These are phyloP conservation scores for Mus spretus DNA, from an alignment of 2,797 vertebrate species.

Conservation along the genomic window DNA sequence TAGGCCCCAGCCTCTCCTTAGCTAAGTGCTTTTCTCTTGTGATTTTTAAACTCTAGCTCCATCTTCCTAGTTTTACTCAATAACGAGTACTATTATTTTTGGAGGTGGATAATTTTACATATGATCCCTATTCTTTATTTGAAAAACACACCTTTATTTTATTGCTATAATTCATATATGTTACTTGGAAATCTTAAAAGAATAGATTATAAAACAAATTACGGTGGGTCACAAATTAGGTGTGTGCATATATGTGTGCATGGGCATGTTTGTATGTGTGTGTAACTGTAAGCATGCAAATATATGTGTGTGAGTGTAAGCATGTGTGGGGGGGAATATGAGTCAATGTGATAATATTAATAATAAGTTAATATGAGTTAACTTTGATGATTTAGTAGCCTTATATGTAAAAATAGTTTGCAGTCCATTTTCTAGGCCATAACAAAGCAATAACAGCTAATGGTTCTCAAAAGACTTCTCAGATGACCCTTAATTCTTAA, in stretches of 20 bases:
- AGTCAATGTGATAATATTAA: background rate
- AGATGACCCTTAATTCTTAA: slow-evolving; percentile 32
- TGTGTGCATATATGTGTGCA: background rate
- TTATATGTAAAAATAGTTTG: slow-evolving; percentile 68
- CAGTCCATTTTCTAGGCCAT: slow-evolving; percentile 68
- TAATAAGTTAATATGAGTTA: background rate
- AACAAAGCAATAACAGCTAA: slow-evolving; percentile 70
- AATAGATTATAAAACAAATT: slow-evolving; percentile 24
- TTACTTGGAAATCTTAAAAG: background rate
- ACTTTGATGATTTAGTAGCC: background rate
- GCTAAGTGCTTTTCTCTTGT: background rate
- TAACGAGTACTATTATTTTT: background rate
- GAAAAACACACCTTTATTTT: slow-evolving; percentile 27
- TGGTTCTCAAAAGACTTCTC: slow-evolving; percentile 66
- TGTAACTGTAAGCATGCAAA: too few relatives aligned
- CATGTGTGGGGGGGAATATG: too few relatives aligned
- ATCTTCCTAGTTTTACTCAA: background rate
- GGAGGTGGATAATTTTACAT: background rate
- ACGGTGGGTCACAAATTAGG: background rate
- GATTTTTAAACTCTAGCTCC: background rate
- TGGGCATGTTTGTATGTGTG: too few relatives aligned
- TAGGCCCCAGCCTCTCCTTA: too few relatives aligned
- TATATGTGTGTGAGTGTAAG: background rate
- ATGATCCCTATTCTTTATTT: background rate
- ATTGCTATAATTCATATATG: slow-evolving; percentile 23